These are phyloP conservation scores for Euphonia xanthogaster DNA, from an alignment of 2,797 vertebrate genomes.

Conservation along the genomic window DNA sequence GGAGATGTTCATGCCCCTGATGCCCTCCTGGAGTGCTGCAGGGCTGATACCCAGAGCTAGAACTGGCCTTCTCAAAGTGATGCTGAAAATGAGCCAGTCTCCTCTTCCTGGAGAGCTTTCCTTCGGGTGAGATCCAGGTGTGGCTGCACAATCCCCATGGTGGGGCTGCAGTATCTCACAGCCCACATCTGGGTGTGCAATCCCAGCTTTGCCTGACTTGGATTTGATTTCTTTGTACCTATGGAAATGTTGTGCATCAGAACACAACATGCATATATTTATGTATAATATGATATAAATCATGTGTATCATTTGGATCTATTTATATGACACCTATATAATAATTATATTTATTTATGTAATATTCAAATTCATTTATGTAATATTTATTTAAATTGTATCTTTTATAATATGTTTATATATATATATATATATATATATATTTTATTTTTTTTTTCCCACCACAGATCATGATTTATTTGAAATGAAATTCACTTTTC, in stretches of 20 bases:
- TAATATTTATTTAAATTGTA: too few relatives aligned
- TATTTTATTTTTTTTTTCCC: too few relatives aligned
- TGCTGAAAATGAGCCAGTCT: background rate
- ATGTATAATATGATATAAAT: too few relatives aligned
- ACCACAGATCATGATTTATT: background rate
- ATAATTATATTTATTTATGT: too few relatives aligned
- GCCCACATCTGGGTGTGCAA: background rate
- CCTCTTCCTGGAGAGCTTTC: background rate
- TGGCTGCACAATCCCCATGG: background rate
- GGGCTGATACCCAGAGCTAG: background rate
- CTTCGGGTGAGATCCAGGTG: rapidly evolving
- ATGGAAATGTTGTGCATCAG: background rate
- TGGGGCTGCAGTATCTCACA: background rate
- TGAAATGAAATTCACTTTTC: background rate
- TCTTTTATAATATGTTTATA: too few relatives aligned
- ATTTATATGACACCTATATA: too few relatives aligned
- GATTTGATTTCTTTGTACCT: background rate
- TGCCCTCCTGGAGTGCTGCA: background rate
- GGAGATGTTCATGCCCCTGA: background rate
- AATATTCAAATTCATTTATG: too few relatives aligned
- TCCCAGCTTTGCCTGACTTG: background rate
- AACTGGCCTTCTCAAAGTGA: background rate
- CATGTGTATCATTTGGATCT: too few relatives aligned
- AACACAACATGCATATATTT: too few relatives aligned
- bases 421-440: too few relatives aligned